Conservation (phyloP, 2,113 vertebrate species). For the Lota lota region DNA sequence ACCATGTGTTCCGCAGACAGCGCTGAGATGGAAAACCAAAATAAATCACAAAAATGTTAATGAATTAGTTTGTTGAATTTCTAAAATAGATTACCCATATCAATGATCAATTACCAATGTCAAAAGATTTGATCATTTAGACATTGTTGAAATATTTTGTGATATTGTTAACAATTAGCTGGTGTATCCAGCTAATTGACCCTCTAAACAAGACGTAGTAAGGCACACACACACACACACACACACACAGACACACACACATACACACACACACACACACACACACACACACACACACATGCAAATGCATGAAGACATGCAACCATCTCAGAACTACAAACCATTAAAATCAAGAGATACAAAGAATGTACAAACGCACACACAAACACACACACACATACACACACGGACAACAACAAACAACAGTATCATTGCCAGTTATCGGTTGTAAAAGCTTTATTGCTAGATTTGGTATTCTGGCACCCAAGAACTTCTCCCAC, state of each 20-base stretch:
- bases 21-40: constrained; percentile 4
- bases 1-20: too few relatives aligned
- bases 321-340: constrained; percentile 10
- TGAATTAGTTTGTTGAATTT: too few relatives aligned
- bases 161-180: too few relatives aligned
- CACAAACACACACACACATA: background rate
- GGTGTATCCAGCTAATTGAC: too few relatives aligned
- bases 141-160: background rate
- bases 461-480: constrained; percentile 48
- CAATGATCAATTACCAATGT: too few relatives aligned
- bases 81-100: too few relatives aligned
- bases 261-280: background rate
- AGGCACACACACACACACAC: too few relatives aligned
- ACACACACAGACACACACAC: background rate
- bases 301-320: background rate
- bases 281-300: background rate
- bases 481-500: background rate
- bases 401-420: constrained; percentile 17
- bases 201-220: too few relatives aligned
- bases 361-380: background rate
- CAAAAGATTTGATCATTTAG: background rate
- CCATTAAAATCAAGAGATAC: background rate
- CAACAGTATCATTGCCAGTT: background rate
- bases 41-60: background rate
- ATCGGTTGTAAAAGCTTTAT: constrained; percentile 14